Conservation (phyloP, 35 echinoderm and acorn worm genomes). For the Apostichopus parvimensis region DNA sequence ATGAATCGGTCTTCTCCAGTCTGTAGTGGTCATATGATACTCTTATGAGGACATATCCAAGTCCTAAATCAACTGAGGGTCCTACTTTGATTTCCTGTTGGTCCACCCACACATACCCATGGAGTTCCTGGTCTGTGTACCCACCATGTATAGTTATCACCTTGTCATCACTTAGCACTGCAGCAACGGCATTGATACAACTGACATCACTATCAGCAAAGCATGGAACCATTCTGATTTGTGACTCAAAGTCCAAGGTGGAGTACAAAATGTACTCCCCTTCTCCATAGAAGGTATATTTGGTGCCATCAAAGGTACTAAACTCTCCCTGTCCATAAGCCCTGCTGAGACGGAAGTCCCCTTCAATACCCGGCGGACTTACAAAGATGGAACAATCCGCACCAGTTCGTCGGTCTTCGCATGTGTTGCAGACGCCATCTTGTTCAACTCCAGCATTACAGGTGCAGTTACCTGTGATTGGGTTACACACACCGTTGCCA, state of each 20-base stretch:
- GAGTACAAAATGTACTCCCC: slow-evolving; percentile 65
- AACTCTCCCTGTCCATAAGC: slow-evolving; percentile 81
- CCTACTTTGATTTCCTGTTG: slow-evolving; percentile 27
- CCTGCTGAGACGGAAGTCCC: slow-evolving; percentile 39
- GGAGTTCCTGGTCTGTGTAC: slow-evolving; percentile 66
- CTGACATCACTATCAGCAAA: slow-evolving; percentile 26
- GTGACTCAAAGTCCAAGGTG: slow-evolving; percentile 42
- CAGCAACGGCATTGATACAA: slow-evolving; percentile 82
- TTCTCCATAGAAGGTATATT: slow-evolving; percentile 68
- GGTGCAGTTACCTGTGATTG: slow-evolving; percentile 60
- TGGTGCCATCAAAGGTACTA: slow-evolving; percentile 85
- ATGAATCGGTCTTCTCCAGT: slow-evolving; percentile 6
- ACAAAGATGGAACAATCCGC: slow-evolving; percentile 75
- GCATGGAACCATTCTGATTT: slow-evolving; percentile 72
- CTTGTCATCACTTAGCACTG: not conserved
- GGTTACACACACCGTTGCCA: slow-evolving; percentile 72
- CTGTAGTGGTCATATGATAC: slow-evolving; percentile 65
- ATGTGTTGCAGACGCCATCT: slow-evolving; percentile 66
- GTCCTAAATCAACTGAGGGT: not conserved
- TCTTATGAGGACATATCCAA: slow-evolving; percentile 33
- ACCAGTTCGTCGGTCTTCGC: slow-evolving; percentile 61
- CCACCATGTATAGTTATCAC: slow-evolving; percentile 73
- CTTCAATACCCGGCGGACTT: not conserved
- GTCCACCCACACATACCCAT: slow-evolving; percentile 68
- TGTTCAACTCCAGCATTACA: slow-evolving; percentile 56